Base-by-base conservation (phyloP, 2,888 invertebrate genomes). In the Sabatieria punctata region DNA sequence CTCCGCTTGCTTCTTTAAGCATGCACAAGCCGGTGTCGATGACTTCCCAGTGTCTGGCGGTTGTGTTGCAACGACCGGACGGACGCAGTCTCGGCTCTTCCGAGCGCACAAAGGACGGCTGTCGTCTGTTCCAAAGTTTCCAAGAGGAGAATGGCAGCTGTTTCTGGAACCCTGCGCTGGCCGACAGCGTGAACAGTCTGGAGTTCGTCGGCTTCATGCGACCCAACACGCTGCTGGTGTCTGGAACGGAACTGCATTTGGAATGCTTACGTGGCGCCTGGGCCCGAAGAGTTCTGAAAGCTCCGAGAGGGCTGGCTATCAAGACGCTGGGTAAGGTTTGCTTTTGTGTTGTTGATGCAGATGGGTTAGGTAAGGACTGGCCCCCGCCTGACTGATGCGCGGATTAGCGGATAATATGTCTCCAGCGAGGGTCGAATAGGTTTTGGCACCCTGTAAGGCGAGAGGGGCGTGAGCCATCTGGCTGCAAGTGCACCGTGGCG, bases 181-280 rank as follows among this genome's bases (percentile, higher is more conserved):
- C 77, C 55, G 77, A 78, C 55, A 78, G 78, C 37, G 76, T 79
- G 49, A 73, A 74, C 57, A 74, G 74, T 58, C 68, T 79, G 52
- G 79, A 83, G 64, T 89, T 85, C 71, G 80, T 82, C 52, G 89
- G 89, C 43, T 88, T 85, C 71, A 80, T 88, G 58, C 79, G 82
- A 50, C 89, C 89, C 2, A 83, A 84, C 41, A 83, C 88, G 54
- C 73, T 91, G 48, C 75, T 91, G 62, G 83, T 91, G 51, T 79
- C 80, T 36, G 85, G 85, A 19, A 80, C 82, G 53, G 82, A 85
- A 49, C 78, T 84, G 59, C 85, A 85, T 48, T 72, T 89, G 59
- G 86, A 83, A 68, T 78, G 82, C 46, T 68, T 91, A 49, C 77
- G 88, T 51, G 82, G 83, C 49, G 89, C 89, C 35, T 91, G 86